These are phyloP conservation scores for Drosophila gunungcola DNA, from an alignment of 1,140 invertebrate species.

Conservation along the genomic window DNA sequence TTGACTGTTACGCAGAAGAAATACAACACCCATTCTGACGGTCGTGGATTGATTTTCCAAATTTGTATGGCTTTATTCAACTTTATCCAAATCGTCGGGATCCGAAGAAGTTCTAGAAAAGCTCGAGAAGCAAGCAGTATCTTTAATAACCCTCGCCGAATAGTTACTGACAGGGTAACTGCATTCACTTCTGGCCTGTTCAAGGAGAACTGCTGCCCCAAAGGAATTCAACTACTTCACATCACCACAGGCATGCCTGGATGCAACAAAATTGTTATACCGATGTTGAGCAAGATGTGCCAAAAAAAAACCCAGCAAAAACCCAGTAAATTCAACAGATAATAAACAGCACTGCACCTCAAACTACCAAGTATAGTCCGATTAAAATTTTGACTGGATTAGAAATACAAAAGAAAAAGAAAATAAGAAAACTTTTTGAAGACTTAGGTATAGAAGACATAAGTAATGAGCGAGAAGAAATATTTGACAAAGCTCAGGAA, in stretches of 20 bases:
- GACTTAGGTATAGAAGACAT: too few species aligned
- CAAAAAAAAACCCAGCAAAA: too few species aligned
- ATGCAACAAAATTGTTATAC: background rate
- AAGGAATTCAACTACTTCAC: background rate
- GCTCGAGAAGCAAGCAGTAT: background rate
- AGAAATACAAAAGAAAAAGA: too few species aligned
- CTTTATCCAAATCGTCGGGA: background rate
- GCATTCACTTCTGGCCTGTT: background rate
- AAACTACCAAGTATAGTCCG: background rate
- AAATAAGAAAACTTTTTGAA: too few species aligned
- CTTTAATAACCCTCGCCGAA: background rate
- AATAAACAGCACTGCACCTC: background rate
- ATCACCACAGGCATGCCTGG: background rate
- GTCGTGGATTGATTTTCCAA: conserved; percentile 1
- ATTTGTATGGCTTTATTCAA: background rate
- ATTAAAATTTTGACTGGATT: background rate
- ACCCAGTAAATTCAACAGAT: background rate
- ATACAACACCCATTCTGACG: background rate
- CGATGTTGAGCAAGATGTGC: background rate
- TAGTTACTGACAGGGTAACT: background rate
- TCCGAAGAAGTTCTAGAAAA: background rate
- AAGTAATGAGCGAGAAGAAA: too few species aligned
- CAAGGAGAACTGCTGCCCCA: background rate
- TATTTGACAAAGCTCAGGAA: too few species aligned
- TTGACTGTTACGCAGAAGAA: background rate